Evolutionary conservation across 1,140 invertebrate species (phyloP), one percentile per base, ranked within the genome.

Genomic region (Dendrolimus punctatus): DNA sequence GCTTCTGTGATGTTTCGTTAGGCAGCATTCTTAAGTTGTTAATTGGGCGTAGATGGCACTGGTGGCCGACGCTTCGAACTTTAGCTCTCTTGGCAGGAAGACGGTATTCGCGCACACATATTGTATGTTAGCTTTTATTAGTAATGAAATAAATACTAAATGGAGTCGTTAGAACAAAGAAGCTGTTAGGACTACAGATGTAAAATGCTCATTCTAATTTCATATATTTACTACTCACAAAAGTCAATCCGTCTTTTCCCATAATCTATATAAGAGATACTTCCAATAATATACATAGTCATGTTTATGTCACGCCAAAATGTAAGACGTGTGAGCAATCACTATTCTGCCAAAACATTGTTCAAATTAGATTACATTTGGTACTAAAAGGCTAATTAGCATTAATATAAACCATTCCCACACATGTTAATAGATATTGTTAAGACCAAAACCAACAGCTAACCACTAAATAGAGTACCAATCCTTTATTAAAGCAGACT

Each of bases 311-410:
- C 76, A 83, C 80, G 78, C 80, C 78, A 81, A 80, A 71, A 72
- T 62, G 70, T 78, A 84, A 80, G 80, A 83, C 74, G 68, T 70
- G 69, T 80, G 77, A 81, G 80, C 80, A 73, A 62, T 55, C 56
- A 50, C 53, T 52, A 63, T 55, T 53, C 45, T 55, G 23, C 46
- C 54, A 50, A 40, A 49, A 59, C 9, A 45, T n/a, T 47, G 41
- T 6, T 50, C 43, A 23, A 39, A 62, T 53, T 51, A 59, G 51
- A 45, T 55, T 47, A 54, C 8, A 23, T 44, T 50, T 53, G 23
- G 46, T 53, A 50, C 40, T 10, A 47, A 50, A 48, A 10, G 43
- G 38, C 8, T 23, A 23, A 23, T 23, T 23, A 23, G 23, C 23
- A 23, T 43, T 58, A 46, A 43, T 39, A 39, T 48, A 43, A 51